Evolutionary conservation across 1,140 invertebrate genomes (phyloP).

Genomic region (Periplaneta americana): DNA sequence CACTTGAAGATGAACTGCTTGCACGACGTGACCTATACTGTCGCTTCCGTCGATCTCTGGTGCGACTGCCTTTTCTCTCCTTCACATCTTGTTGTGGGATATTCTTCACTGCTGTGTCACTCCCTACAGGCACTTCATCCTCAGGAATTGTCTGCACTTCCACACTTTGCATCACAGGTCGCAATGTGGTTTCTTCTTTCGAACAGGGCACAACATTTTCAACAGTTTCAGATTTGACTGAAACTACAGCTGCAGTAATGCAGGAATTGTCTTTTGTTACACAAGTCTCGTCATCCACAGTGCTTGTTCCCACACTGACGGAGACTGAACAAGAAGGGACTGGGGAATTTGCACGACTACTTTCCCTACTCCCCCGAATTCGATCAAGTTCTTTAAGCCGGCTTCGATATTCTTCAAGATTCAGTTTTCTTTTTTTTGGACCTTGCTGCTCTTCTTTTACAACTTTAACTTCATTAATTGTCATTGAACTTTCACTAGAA

Average conservation of each 20-base stretch:
- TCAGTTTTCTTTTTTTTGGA: slow-evolving; percentile 39
- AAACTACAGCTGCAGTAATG: neutral
- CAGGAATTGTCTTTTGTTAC: neutral
- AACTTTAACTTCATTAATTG: slow-evolving; percentile 6
- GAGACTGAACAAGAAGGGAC: neutral
- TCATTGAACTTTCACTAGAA: slow-evolving; percentile 14
- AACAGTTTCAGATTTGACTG: neutral
- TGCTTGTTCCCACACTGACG: neutral
- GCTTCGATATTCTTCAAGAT: slow-evolving; percentile 44
- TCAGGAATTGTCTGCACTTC: slow-evolving; percentile 28
- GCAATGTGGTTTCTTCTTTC: neutral
- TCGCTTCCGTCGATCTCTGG: slow-evolving; percentile 5
- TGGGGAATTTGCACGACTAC: neutral
- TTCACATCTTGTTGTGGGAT: neutral
- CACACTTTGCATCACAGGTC: slow-evolving; percentile 24
- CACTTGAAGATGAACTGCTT: slow-evolving; percentile 14
- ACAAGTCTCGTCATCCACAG: neutral
- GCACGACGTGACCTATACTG: slow-evolving; percentile 17
- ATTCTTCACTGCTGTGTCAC: slow-evolving; percentile 29
- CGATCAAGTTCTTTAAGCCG: slow-evolving; percentile 33
- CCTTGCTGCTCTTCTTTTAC: slow-evolving; percentile 12
- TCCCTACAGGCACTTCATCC: slow-evolving; percentile 27
- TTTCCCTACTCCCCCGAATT: slow-evolving; percentile 4
- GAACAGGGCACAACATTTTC: too few species aligned
- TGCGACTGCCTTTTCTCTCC: neutral